These are phyloP conservation scores for Leptopilina drosophilae DNA, from an alignment of 2,888 invertebrate genomes.

Conservation along the genomic window DNA sequence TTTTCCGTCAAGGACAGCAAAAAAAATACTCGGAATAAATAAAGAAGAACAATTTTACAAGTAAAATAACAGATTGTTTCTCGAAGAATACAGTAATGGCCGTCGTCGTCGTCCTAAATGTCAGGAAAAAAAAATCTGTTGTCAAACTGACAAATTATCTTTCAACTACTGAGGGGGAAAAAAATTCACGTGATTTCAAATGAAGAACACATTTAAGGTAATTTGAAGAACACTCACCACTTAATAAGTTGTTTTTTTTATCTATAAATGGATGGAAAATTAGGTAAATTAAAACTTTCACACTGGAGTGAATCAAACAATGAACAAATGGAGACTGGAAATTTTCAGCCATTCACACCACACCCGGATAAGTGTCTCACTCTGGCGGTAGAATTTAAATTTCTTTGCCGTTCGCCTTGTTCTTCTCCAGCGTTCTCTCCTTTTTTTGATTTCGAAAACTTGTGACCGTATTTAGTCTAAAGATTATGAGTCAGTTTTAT, in stretches of 20 bases:
- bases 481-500: constrained; percentile 24
- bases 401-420: background rate
- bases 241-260: background rate
- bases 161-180: background rate
- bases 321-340: constrained; percentile 12
- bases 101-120: constrained; percentile 44
- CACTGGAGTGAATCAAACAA: constrained; percentile 2
- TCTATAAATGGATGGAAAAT: constrained; percentile 8
- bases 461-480: constrained; percentile 30
- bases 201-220: background rate
- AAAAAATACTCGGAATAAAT: background rate
- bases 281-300: background rate
- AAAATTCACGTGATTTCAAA: background rate
- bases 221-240: constrained; percentile 20
- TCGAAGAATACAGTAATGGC: constrained; percentile 31
- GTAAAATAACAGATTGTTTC: constrained; percentile 17
- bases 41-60: background rate
- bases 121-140: constrained; percentile 46
- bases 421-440: too few species aligned
- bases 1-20: background rate
- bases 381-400: constrained; percentile 14
- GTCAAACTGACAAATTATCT: constrained; percentile 39
- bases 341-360: constrained; percentile 15
- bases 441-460: background rate
- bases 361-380: background rate